A percentile compares a stretch with the other conserved stretches of the same genome.
These are phyloP conservation scores for Poeciliopsis presidionis DNA, from an alignment of 2,797 vertebrate genomes.

Conservation along the genomic window DNA sequence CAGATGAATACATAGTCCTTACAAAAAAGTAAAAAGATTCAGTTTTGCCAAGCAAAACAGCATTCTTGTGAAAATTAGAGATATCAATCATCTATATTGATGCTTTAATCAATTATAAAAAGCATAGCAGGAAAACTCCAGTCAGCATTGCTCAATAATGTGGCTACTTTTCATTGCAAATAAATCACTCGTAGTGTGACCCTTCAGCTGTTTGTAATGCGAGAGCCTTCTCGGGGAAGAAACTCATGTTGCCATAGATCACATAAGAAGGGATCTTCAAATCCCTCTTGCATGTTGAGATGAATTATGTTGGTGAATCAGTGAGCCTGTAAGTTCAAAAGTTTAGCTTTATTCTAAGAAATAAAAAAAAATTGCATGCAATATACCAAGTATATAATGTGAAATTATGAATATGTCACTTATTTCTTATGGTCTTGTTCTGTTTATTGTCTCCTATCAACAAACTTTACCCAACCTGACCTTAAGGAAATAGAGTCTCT, in stretches of 20 bases:
- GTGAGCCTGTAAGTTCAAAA: not conserved
- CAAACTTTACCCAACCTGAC: not conserved
- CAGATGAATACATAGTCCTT: not conserved
- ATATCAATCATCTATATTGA: not conserved
- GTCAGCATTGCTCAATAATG: not conserved
- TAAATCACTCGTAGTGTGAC: not conserved
- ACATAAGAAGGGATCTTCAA: not conserved
- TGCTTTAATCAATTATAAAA: not conserved
- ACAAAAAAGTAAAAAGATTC: not conserved
- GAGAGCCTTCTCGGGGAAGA: not conserved
- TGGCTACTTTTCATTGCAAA: not conserved
- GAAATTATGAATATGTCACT: not conserved
- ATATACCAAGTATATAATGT: not conserved
- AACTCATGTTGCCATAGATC: not conserved
- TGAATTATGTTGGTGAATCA: not conserved
- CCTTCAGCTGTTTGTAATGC: not conserved
- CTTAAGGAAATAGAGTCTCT: constrained; percentile 75
- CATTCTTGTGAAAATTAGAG: not conserved
- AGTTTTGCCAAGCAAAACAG: not conserved
- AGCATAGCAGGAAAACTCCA: not conserved
- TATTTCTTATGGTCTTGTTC: not conserved
- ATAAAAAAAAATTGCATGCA: not conserved
- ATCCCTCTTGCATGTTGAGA: not conserved
- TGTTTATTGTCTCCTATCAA: not conserved
- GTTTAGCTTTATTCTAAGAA: not conserved